Evolutionary conservation across 2,888 invertebrate species (phyloP).

Genomic region (Sabellastarte sp.): DNA sequence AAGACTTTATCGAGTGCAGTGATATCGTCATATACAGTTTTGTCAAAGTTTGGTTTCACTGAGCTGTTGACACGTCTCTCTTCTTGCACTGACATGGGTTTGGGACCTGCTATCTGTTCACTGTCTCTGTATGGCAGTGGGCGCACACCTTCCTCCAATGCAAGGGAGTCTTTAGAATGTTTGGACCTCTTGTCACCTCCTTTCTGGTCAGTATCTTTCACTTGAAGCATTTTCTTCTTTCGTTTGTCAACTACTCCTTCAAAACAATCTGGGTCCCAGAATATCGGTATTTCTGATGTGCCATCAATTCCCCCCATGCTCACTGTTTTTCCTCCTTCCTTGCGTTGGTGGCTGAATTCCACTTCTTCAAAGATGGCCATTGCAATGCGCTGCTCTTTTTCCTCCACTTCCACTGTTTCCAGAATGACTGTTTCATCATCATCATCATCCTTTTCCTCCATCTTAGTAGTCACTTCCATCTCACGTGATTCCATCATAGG

Average conservation of each 20-base stretch:
- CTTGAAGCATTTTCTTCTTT: constrained; percentile 19
- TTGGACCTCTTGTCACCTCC: constrained; percentile 1
- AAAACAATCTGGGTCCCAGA: constrained; percentile 20
- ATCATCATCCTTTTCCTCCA: background rate
- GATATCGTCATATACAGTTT: background rate
- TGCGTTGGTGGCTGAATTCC: constrained; percentile 22
- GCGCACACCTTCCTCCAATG: too few relatives aligned
- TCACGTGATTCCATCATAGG: background rate
- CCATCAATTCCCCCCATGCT: background rate
- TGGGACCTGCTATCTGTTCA: background rate
- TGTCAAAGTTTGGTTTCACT: background rate
- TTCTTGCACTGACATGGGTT: background rate
- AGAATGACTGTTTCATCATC: constrained; percentile 19
- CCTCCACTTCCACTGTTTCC: constrained; percentile 21
- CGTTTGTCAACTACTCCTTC: constrained; percentile 23
- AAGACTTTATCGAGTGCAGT: background rate
- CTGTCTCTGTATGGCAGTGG: background rate
- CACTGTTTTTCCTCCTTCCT: constrained; percentile 12
- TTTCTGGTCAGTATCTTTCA: constrained; percentile 14
- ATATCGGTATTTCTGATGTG: constrained; percentile 1
- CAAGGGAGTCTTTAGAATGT: too few relatives aligned
- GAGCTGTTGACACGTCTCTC: background rate
- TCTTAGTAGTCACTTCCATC: background rate
- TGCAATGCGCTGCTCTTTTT: constrained; percentile 22
- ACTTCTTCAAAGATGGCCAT: constrained; percentile 29